phyloP scores from a whole-genome alignment of 2,888 invertebrate species.

The Coelinius sp. region DNA sequence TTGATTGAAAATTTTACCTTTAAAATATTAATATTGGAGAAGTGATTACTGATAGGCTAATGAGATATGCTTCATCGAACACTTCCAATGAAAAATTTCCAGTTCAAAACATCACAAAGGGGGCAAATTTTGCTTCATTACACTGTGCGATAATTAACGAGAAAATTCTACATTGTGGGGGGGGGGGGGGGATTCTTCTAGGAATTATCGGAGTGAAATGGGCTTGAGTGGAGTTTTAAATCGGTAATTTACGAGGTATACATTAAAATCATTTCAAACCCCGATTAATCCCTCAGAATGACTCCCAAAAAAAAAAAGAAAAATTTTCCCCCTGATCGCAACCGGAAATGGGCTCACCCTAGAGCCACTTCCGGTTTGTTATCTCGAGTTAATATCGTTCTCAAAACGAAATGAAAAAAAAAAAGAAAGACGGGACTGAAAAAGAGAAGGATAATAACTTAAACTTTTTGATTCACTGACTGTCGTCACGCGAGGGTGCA shows the following conservation, averaged over 20 bases:
- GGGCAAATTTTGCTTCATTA: background rate
- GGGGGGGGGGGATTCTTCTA: background rate
- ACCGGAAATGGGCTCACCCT: slow-evolving; percentile 17
- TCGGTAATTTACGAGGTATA: background rate
- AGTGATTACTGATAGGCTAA: background rate
- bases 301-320: background rate
- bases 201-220: background rate
- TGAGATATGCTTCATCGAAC: background rate
- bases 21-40: background rate
- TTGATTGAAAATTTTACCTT: background rate
- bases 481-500: slow-evolving; percentile 21
- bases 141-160: background rate
- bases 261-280: background rate
- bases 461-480: slow-evolving; percentile 25
- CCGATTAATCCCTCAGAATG: no score
- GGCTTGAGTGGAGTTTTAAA: background rate
- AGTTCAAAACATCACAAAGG: background rate
- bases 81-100: background rate
- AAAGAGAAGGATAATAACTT: slow-evolving; percentile 14
- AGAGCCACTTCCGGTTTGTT: slow-evolving; percentile 14
- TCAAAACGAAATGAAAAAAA: slow-evolving; percentile 1
- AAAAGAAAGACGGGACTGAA: slow-evolving; percentile 22
- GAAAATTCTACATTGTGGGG: background rate
- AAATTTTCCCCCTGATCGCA: background rate
- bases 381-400: slow-evolving; percentile 8